Evolutionary conservation across 1,140 invertebrate species (phyloP).

Genomic region (Cydia splendana): DNA sequence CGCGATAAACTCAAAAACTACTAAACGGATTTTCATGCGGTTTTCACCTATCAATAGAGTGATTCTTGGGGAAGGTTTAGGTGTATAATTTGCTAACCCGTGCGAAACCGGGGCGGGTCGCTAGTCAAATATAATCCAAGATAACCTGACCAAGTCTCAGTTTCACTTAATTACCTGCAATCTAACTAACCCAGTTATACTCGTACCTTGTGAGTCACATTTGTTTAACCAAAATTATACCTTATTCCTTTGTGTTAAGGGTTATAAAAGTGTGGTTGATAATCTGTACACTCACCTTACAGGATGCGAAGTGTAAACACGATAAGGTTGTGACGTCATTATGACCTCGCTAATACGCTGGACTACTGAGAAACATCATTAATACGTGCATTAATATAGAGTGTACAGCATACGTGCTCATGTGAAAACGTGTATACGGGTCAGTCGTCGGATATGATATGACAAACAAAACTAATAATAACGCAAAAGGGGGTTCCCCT

Average conservation of each 20-base stretch:
- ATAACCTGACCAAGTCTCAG: not conserved
- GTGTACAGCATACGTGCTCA: not conserved
- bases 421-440: no score
- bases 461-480: no score
- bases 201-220: not conserved
- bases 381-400: not conserved
- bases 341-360: not conserved
- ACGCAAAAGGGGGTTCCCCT: no score
- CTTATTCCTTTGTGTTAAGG: not conserved
- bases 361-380: not conserved
- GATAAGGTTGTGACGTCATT: constrained; percentile 17
- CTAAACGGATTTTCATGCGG: no score
- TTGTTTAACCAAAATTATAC: not conserved
- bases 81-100: no score
- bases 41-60: no score
- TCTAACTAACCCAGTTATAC: constrained; percentile 1
- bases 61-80: no score
- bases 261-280: not conserved
- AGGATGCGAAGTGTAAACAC: constrained; percentile 21
- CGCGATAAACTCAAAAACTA: no score
- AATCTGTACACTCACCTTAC: not conserved
- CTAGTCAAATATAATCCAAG: not conserved
- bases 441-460: no score
- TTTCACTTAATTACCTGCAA: not conserved
- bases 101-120: no score